Base-by-base conservation (phyloP, 2,888 invertebrate species). In the Nomada hirtipes region DNA sequence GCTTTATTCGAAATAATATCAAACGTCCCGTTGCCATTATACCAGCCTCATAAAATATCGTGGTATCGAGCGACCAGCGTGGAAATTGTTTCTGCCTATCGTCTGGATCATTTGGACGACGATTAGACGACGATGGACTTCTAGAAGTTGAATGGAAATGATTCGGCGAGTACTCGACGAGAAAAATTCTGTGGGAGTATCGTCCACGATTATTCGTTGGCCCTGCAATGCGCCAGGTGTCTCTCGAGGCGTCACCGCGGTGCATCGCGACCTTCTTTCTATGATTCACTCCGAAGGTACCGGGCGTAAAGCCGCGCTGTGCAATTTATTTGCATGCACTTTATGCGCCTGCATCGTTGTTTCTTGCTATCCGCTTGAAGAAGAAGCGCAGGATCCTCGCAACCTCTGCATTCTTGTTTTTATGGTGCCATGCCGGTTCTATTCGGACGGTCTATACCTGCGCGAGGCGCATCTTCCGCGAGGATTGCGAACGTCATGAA, bases 211-310 rank as follows among this genome's bases (percentile, higher is more conserved):
- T 36, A 36, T 50, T 59, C 42, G 29, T 52, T 23, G 52, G 60
- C 61, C 29, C 47, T 13, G 76, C 57, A 63, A 75, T 75, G 67
- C 67, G 44, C 26, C 20, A 55, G n/a, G 50, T 47, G 50, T 74
- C 42, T 55, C 20, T 47, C 26, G 18, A 29, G 36, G 50, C 26
- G 42, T 47, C 53, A 20, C 15, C 20, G 60, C 36, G 23, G 36
- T 60, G 7, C 67, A 23, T 75, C 76, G 55, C 50, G 77, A 75
- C 77, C 77, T 77, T 75, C 77, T 77, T 77, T 65, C 65, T 67
- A 60, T 67, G 77, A 76, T 78, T 78, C 78, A 68, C 78, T 76
- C 55, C 18, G 68, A 2, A 4, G 55, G 15, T 52, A 61, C 47
- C 47, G 67, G 60, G 29, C 76, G 53, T 75, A 77, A 67, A 77